A percentile compares a stretch with the other conserved stretches of the same genome.
These are phyloP conservation scores for Peucedramus taeniatus DNA, from an alignment of 2,113 vertebrate species.

Conservation along the genomic window DNA sequence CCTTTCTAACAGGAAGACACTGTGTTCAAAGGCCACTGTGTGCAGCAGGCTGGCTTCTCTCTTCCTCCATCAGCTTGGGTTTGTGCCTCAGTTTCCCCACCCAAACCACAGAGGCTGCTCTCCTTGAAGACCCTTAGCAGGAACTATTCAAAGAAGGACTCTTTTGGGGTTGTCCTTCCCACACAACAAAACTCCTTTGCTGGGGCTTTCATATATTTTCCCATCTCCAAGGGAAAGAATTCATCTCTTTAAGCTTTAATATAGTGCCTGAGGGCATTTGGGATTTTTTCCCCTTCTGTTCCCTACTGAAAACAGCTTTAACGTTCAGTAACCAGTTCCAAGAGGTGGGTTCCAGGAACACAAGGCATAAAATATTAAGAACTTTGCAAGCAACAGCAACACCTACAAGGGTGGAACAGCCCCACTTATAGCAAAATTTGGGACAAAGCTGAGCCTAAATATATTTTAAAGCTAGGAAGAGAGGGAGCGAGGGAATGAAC, in stretches of 20 bases:
- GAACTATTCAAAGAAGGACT: not conserved
- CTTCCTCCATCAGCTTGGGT: not conserved
- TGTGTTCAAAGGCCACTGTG: accelerated
- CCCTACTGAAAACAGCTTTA: not conserved
- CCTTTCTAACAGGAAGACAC: not conserved
- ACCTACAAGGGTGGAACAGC: not conserved
- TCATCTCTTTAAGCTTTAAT: constrained; percentile 7
- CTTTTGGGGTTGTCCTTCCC: not conserved
- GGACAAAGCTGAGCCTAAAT: not conserved
- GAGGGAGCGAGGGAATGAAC: accelerated
- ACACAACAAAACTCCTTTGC: not conserved
- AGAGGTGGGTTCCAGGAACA: not conserved
- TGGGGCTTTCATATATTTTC: not conserved
- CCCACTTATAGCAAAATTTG: not conserved
- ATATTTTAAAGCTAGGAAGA: not conserved
- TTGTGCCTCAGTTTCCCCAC: not conserved
- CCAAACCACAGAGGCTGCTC: not conserved
- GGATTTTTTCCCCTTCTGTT: not conserved
- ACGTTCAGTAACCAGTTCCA: not conserved
- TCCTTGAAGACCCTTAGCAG: not conserved
- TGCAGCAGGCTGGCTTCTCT: not conserved
- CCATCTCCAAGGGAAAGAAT: not conserved
- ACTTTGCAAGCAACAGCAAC: not conserved
- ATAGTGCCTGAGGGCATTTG: not conserved
- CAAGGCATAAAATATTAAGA: constrained; percentile 7